Base-by-base conservation (phyloP, 2,113 vertebrate species). In the Pyxicephalus adspersus region DNA sequence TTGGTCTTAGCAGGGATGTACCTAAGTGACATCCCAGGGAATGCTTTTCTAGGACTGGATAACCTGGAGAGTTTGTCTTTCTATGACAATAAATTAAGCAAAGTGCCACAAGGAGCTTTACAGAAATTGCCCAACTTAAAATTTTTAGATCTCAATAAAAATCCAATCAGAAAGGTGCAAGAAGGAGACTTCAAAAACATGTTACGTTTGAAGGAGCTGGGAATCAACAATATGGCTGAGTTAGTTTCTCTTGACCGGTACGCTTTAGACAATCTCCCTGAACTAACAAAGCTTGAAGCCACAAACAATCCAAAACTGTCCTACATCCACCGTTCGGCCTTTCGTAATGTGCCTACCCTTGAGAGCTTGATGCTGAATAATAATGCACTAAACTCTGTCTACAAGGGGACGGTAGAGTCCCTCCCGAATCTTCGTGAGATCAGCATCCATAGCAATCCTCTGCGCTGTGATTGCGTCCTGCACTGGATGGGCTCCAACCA, bases 321-420 rank as follows among this genome's bases (percentile, higher is more conserved):
- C 0, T 99, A 93, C 25, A 95, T 99, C 65, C 95, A 96, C 60
- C 94, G 95, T 3, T 89, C 90, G 84, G 96, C 98, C 0, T 99
- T 99, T 87, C 96, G 92, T 18, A 94, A 97, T 4, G 95, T 98
- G 2, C 95, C 97, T 0, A 95, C 97, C 57, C 91, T 99, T 83
- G 98, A 99, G 87, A 99, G 97, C 90, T 80, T 99, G 71, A 99
- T 99, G 98, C 87, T 99, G 7, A 98, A 99, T 89, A 98, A 96
- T 88, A 98, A 99, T 0, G 96, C 96, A 63, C 85, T 99, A 79
- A 97, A 95, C 20, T 95, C 96, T 0, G 92, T 99, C 38, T 97
- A 98, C 86, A 94, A 95, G 77, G 94, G 94, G 83, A 98, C 96
- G 0, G 95, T 98, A 25, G 95, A 96, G 22, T 94, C 94, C 3